Conservation (phyloP, 1,140 invertebrate genomes). For the Tigriopus japonicus region DNA sequence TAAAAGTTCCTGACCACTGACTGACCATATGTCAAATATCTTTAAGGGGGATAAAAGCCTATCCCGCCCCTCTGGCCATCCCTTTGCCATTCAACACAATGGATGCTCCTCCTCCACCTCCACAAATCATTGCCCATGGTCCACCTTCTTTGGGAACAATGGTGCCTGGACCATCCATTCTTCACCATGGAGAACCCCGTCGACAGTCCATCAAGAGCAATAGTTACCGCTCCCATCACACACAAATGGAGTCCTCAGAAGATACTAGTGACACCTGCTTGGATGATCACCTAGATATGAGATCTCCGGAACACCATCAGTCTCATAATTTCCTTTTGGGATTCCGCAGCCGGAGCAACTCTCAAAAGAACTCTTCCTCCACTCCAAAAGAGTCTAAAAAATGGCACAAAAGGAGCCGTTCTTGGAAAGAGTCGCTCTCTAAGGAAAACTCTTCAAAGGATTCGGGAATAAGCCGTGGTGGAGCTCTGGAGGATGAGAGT, state of each 20-base stretch:
- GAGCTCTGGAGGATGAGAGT: no score
- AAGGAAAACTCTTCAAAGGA: background rate
- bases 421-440: background rate
- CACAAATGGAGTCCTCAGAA: background rate
- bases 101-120: background rate
- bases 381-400: background rate
- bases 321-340: no score
- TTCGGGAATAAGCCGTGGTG: no score
- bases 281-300: background rate
- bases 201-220: background rate
- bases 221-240: background rate
- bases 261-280: background rate
- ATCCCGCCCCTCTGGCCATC: background rate
- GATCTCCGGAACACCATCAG: background rate
- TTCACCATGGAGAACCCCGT: background rate
- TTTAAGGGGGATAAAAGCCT: background rate
- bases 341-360: background rate
- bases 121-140: background rate
- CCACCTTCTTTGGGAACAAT: no score
- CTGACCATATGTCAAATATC: no score
- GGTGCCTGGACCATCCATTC: background rate
- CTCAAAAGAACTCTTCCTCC: background rate
- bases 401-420: background rate
- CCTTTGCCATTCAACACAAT: background rate
- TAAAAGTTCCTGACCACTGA: no score